These are phyloP conservation scores for Pollenia angustigena DNA, from an alignment of 2,888 invertebrate genomes.

Conservation along the genomic window DNA sequence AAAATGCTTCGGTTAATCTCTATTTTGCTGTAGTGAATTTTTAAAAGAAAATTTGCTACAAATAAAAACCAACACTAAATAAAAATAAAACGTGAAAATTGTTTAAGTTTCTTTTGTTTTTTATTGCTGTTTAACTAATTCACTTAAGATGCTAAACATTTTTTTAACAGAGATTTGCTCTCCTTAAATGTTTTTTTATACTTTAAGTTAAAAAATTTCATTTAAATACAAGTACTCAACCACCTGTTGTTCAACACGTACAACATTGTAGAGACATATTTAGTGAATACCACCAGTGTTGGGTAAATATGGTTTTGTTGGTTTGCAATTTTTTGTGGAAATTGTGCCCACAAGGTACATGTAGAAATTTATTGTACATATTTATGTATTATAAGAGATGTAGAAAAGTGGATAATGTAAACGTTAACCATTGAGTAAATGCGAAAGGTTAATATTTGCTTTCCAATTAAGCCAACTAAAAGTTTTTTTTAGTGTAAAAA, in stretches of 20 bases:
- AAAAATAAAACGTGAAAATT: constrained; percentile 54
- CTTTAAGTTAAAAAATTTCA: constrained; percentile 35
- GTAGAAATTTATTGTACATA: constrained; percentile 1
- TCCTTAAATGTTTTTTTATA: constrained; percentile 24
- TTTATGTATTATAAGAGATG: constrained; percentile 1
- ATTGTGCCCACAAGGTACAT: constrained; percentile 10
- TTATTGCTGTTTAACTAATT: constrained; percentile 37
- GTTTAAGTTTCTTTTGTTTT: constrained; percentile 36
- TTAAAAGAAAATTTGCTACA: constrained; percentile 12
- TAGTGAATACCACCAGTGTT: constrained; percentile 38
- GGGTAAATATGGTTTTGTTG: constrained; percentile 9
- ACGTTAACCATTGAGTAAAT: too few relatives aligned
- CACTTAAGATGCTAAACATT: constrained; percentile 22
- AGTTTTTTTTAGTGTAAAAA: too few relatives aligned
- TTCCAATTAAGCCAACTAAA: too few relatives aligned
- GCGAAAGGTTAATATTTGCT: too few relatives aligned
- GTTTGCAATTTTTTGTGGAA: constrained; percentile 8
- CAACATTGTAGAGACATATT: constrained; percentile 1
- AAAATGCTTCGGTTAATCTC: not conserved
- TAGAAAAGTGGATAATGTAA: not conserved
- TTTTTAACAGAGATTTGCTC: constrained; percentile 18
- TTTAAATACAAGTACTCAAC: constrained; percentile 73
- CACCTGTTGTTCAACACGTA: constrained; percentile 78
- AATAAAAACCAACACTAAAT: constrained; percentile 30
- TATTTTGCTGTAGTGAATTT: not conserved